Evolutionary conservation across 1,140 invertebrate genomes (phyloP), one percentile per base, ranked within the genome.

Genomic region (Nephila pilipes): DNA sequence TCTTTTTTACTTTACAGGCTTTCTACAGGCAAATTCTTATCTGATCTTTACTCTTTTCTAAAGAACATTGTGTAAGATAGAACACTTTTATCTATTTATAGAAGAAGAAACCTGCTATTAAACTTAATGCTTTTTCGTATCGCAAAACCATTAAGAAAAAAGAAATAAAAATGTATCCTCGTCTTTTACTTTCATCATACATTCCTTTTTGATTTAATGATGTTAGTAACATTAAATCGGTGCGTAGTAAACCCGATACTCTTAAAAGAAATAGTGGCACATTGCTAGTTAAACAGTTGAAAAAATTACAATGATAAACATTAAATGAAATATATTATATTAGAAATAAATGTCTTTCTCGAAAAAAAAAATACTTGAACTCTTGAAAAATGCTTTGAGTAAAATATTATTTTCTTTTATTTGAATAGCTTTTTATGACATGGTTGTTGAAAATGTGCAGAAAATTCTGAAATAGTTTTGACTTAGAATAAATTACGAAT

Each of bases 11-110:
- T 75, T 36, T 32, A 46, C 46, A 46, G 46, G 46, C 29, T 18
- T 16, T 20, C 16, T 18, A 36, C 12, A 36, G 16, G 22, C 4
- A 16, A 75, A 75, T 75, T 75, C 69, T 18, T 75, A 18, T 16
- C 29, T 16, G 16, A 1, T 36, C 0, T 5, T 36, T 32, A 18
- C 18, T 36, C 14, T 75, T 8, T 10, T 18, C 29, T 16, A 5
- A 32, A 75, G 32, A 18, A 16, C 10, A 25, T 29, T 32, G 4
- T 16, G 14, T 18, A 16, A 32, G 16, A 29, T 32, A 32, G 16
- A 36, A 75, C 29, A 32, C 29, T 36, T 75, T 75, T 75, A 36
- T 75, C 69, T 75, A 32, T 75, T 75, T 75, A 75, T 75, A 75
- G 29, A 29, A 16, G 14, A 32, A 29, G 29, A 36, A 32, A 75